Conservation (phyloP, 2,888 invertebrate genomes). For the Pegoplata infirma region DNA sequence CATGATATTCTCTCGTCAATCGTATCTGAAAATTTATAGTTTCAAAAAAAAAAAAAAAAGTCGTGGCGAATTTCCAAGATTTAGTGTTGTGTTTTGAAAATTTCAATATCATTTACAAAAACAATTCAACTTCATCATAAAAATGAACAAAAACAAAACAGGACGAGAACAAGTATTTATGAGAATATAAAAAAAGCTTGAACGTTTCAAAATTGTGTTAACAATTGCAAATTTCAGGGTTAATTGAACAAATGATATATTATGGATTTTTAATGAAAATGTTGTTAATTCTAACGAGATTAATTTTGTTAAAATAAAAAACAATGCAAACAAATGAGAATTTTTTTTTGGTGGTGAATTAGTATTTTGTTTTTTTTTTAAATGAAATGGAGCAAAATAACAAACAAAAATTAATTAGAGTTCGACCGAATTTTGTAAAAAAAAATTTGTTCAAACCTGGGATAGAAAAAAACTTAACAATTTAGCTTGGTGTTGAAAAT, state of each 20-base stretch:
- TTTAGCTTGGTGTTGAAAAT: too few species aligned
- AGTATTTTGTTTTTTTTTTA: background rate
- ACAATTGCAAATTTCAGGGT: conserved; percentile 22
- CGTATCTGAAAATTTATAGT: conserved; percentile 83
- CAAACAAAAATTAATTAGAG: too few species aligned
- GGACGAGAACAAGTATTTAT: conserved; percentile 52
- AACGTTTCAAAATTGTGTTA: conserved; percentile 39
- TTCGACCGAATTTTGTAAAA: too few species aligned
- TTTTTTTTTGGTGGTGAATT: conserved; percentile 7
- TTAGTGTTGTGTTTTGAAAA: conserved; percentile 63
- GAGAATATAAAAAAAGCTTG: conserved; percentile 26
- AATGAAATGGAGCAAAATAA: background rate
- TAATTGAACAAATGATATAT: conserved; percentile 46
- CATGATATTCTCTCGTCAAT: conserved; percentile 96
- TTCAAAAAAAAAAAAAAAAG: conserved; percentile 72
- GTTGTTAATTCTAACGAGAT: background rate
- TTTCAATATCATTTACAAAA: conserved; percentile 41
- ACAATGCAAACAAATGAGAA: conserved; percentile 5
- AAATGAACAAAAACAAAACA: conserved; percentile 43
- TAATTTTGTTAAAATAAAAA: background rate
- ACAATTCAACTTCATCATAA: conserved; percentile 12
- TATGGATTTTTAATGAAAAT: conserved; percentile 1
- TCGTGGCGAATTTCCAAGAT: conserved; percentile 71
- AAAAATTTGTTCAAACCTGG: too few species aligned
- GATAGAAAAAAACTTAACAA: too few species aligned